These are phyloP conservation scores for Pelobates fuscus DNA, from an alignment of 2,113 vertebrate genomes.

Conservation along the genomic window DNA sequence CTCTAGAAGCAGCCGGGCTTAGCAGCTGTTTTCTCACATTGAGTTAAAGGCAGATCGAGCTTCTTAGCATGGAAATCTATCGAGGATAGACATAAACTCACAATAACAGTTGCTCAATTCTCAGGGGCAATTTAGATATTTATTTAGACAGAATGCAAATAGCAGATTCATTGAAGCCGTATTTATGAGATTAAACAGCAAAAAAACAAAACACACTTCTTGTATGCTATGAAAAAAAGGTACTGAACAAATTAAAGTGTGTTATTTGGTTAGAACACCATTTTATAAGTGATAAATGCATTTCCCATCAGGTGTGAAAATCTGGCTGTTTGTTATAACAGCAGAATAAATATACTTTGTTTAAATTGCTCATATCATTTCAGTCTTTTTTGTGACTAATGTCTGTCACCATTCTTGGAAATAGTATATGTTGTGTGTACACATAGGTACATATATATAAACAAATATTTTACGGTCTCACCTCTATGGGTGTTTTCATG, in stretches of 20 bases:
- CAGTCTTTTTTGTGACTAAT: too few relatives aligned
- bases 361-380: too few relatives aligned
- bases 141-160: conserved; percentile 49
- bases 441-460: too few relatives aligned
- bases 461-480: too few relatives aligned
- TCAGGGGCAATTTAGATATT: conserved; percentile 49
- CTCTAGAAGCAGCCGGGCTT: conserved; percentile 40
- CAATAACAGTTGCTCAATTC: conserved; percentile 47
- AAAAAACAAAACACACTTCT: background rate
- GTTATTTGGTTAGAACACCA: conserved; percentile 4
- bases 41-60: conserved; percentile 28
- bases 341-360: too few relatives aligned
- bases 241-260: conserved; percentile 21
- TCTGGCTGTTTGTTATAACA: background rate
- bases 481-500: too few relatives aligned
- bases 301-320: background rate
- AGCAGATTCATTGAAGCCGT: conserved; percentile 32
- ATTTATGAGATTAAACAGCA: conserved; percentile 43
- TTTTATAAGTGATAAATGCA: background rate
- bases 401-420: too few relatives aligned
- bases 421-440: too few relatives aligned
- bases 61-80: conserved; percentile 47
- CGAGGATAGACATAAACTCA: conserved; percentile 42
- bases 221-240: conserved; percentile 21
- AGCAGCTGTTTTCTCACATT: conserved; percentile 43